Evolutionary conservation across 2,888 invertebrate genomes (phyloP).

Genomic region (Thalpophila matura): DNA sequence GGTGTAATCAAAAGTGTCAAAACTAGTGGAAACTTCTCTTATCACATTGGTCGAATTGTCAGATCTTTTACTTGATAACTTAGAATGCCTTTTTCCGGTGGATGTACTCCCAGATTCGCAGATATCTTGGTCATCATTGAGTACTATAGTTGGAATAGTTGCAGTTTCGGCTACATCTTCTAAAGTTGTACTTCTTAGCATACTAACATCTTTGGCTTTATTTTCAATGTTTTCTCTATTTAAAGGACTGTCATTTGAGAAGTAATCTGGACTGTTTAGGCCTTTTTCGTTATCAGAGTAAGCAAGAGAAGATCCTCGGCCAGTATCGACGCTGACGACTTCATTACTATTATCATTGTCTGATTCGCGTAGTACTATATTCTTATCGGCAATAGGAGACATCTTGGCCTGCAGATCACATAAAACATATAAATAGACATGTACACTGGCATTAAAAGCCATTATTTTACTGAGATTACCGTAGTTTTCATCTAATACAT

Average conservation of each 20-base stretch:
- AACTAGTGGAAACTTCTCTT: conserved; percentile 43
- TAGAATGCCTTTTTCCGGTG: neutral
- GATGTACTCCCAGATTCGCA: neutral
- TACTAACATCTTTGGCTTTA: conserved; percentile 56
- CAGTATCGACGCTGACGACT: conserved; percentile 80
- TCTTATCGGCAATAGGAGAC: conserved; percentile 3
- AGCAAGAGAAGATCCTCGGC: conserved; percentile 83
- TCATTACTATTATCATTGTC: conserved; percentile 64
- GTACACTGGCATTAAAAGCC: no score
- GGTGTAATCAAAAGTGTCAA: conserved; percentile 3
- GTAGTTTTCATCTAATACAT: no score
- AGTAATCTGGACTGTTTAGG: conserved; percentile 79
- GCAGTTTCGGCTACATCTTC: conserved; percentile 47
- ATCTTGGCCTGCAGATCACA: conserved; percentile 36
- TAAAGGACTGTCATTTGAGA: conserved; percentile 66
- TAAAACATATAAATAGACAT: neutral
- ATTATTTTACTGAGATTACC: no score
- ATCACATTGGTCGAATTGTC: conserved; percentile 30
- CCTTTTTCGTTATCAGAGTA: conserved; percentile 81
- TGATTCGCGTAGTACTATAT: conserved; percentile 28
- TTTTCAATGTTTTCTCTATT: conserved; percentile 59
- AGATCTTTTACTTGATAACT: conserved; percentile 21
- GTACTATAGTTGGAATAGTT: conserved; percentile 37
- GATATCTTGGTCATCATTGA: conserved; percentile 5
- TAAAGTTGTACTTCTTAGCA: conserved; percentile 65